phyloP scores from a whole-genome alignment of 2,113 vertebrate species.

The Bufo gargarizans region DNA sequence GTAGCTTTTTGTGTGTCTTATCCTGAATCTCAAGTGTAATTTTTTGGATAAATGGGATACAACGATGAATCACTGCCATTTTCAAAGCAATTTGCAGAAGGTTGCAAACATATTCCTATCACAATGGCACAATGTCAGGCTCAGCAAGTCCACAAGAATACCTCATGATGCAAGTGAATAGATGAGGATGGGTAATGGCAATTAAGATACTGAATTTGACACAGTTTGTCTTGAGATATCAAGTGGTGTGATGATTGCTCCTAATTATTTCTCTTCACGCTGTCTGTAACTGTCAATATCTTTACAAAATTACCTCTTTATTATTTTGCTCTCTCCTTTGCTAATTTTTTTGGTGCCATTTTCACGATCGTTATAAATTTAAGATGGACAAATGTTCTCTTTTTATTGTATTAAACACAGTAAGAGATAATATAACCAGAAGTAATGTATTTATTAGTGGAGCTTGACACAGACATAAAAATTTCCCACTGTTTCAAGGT shows the following conservation, averaged over 20 bases:
- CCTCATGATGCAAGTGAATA: slow-evolving; percentile 48
- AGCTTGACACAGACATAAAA: neutral
- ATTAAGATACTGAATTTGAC: slow-evolving; percentile 31
- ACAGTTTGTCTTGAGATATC: slow-evolving; percentile 42
- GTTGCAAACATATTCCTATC: neutral
- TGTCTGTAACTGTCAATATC: slow-evolving; percentile 30
- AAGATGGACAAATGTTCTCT: neutral
- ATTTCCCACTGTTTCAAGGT: neutral
- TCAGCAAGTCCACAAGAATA: slow-evolving; percentile 40
- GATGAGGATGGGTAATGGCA: slow-evolving; percentile 17
- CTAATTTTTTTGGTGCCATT: neutral
- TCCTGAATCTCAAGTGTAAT: neutral
- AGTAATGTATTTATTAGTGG: neutral
- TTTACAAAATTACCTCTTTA: slow-evolving; percentile 22
- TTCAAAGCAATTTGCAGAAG: slow-evolving; percentile 5
- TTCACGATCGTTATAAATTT: neutral
- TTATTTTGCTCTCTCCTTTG: neutral
- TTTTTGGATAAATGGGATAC: neutral
- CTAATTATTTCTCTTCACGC: slow-evolving; percentile 39
- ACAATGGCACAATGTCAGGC: slow-evolving; percentile 45
- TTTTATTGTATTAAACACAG: neutral
- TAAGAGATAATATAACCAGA: slow-evolving; percentile 3
- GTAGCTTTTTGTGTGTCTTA: neutral
- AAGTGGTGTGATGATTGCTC: slow-evolving; percentile 52
- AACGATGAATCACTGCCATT: neutral